Conservation (phyloP, 1,140 invertebrate species). For the Hypsibius dujardini region DNA sequence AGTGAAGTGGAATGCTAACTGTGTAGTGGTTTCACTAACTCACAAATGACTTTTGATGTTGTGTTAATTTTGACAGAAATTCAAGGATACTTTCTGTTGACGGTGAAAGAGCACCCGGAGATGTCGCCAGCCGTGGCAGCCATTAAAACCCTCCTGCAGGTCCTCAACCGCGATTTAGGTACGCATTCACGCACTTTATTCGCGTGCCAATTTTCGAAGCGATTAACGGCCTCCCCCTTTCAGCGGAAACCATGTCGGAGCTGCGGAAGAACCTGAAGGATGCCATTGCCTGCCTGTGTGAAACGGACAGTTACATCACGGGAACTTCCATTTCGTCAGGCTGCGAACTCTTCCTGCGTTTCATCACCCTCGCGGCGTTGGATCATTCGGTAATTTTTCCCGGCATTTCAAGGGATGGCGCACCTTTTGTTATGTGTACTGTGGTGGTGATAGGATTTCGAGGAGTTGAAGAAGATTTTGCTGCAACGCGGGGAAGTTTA, state of each 20-base stretch:
- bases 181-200: constrained; percentile 23
- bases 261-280: constrained; percentile 56
- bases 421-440: too few relatives aligned
- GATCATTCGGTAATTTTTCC: constrained; percentile 41
- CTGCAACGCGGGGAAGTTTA: constrained; percentile 60
- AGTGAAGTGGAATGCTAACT: too few relatives aligned
- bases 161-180: constrained; percentile 54
- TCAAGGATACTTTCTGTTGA: constrained; percentile 46
- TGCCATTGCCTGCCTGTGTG: constrained; percentile 58
- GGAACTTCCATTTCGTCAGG: constrained; percentile 64
- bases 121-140: constrained; percentile 71
- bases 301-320: constrained; percentile 55
- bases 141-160: constrained; percentile 61
- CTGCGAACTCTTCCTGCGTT: constrained; percentile 74
- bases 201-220: constrained; percentile 17
- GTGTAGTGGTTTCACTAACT: too few relatives aligned
- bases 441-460: constrained; percentile 56
- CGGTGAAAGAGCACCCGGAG: constrained; percentile 54
- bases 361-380: constrained; percentile 66
- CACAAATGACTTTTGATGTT: too few relatives aligned
- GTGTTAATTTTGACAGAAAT: too few relatives aligned
- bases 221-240: constrained; percentile 3
- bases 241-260: constrained; percentile 67
- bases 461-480: constrained; percentile 67
- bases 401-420: too few relatives aligned